Evolutionary conservation across 2,113 vertebrate species (phyloP).

Genomic region (Tylochromis polylepis): DNA sequence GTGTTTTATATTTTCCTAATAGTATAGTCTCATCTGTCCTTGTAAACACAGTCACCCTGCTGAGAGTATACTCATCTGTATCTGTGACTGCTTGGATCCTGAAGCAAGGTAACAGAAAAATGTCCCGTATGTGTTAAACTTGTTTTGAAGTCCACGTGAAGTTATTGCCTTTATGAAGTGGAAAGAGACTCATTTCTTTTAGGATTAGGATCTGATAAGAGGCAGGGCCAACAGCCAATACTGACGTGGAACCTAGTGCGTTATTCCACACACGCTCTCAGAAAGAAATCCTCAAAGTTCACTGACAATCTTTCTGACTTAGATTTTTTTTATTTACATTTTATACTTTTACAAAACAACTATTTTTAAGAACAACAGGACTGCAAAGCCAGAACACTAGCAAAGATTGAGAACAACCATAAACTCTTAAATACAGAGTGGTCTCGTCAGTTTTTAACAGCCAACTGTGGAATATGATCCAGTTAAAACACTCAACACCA

Average conservation of each 20-base stretch:
- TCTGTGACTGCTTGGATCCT: not conserved
- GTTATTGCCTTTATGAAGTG: not conserved
- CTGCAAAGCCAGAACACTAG: conserved; percentile 62
- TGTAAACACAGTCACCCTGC: not conserved
- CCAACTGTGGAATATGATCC: conserved; percentile 84
- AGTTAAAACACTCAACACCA: conserved; percentile 80
- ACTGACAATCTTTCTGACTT: conserved; percentile 6
- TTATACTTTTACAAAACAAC: conserved; percentile 64
- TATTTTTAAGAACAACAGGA: conserved; percentile 48
- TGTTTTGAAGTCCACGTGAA: not conserved
- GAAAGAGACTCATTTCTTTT: not conserved
- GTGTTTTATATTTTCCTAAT: not conserved
- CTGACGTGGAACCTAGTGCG: not conserved
- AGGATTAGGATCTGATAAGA: not conserved
- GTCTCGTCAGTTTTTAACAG: conserved; percentile 79
- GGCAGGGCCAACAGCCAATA: not conserved
- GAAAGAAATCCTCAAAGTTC: not conserved
- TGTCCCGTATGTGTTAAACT: not conserved
- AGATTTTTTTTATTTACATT: conserved; percentile 51
- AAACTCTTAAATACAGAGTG: conserved; percentile 63
- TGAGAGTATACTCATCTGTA: not conserved
- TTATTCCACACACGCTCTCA: not conserved
- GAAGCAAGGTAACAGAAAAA: not conserved
- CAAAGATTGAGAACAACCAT: conserved; percentile 61
- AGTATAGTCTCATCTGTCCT: not conserved